Base-by-base conservation (phyloP, 2,113 vertebrate genomes). In the Piprites chloris region DNA sequence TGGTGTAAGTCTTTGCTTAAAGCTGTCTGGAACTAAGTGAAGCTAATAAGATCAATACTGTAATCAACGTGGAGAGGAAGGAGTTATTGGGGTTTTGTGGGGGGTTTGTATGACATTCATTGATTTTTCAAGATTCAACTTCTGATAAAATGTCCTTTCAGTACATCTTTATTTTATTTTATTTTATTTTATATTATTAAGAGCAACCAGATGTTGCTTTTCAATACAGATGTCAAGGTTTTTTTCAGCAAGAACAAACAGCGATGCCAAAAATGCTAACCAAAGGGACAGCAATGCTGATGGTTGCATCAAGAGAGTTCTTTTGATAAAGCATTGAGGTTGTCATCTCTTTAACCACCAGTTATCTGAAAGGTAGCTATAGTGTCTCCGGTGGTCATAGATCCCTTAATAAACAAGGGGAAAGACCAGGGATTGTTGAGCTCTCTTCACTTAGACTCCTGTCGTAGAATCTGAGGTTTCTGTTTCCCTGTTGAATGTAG, bases 1-100 rank as follows among this genome's bases (percentile, higher is more conserved):
- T 46, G 13, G 16, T 74, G 3, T 4, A 62, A 32, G 14, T 35
- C 23, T 87, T 71, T 41, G 21, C 47, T 86, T 85, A 80, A 69
- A 81, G 63, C 35, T 92, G 6, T 81, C 42, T 55, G 33, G 28
- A 90, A 41, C 22, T 49, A 42, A 67, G 15, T 24, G 21, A 87
- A 87, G 30, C n/a, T 82, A 53, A 22, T 35, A 68, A 74, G 32
- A 30, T 81, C 69, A 68, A 1, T 67, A 12, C 47, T 87, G 30
- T 30, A 68, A 44, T 74, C 19, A 39, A 0, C 19, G 68, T 33
- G 22, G 35, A 50, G 27, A 2, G 14, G 17, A 56, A 27, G 6
- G 6, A 0, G 1, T 37, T 85, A 11, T 6, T 76, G 41, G 15
- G 9, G 4, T 41, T 78, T n/a, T 33, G 3, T 0, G 0, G 8